These are phyloP conservation scores for Macrosteles quadrilineatus DNA, from an alignment of 1,140 invertebrate species.

Conservation along the genomic window DNA sequence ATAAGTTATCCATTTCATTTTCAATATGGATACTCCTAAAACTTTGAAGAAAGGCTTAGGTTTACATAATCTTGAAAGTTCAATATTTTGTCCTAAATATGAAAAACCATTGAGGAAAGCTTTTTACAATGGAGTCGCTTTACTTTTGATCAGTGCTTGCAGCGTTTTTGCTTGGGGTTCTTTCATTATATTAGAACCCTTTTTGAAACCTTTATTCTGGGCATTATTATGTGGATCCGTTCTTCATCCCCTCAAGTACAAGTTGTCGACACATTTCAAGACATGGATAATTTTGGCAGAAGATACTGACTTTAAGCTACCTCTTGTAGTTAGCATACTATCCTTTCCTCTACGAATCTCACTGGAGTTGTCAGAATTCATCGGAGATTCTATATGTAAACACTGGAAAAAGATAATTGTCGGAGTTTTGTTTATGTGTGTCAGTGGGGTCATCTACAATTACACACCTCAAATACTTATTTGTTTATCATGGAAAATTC, in stretches of 20 bases:
- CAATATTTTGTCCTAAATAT: constrained; percentile 10
- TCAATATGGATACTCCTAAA: background rate
- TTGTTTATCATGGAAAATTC: constrained; percentile 14
- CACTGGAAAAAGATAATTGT: constrained; percentile 60
- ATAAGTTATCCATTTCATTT: no score
- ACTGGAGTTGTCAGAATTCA: constrained; percentile 67
- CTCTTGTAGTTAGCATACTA: constrained; percentile 49
- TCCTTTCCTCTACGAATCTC: constrained; percentile 68
- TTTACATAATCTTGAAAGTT: background rate
- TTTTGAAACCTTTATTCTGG: constrained; percentile 91
- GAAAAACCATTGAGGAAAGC: constrained; percentile 34
- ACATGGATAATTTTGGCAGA: constrained; percentile 64
- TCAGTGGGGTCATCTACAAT: constrained; percentile 49
- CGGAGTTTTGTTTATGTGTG: constrained; percentile 42
- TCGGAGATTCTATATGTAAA: constrained; percentile 64
- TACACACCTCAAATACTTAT: constrained; percentile 57
- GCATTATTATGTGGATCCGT: constrained; percentile 89
- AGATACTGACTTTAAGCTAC: constrained; percentile 67
- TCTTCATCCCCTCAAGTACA: constrained; percentile 84
- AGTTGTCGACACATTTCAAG: constrained; percentile 65
- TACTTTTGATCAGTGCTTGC: constrained; percentile 30
- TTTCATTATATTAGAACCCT: constrained; percentile 85
- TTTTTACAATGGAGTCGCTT: constrained; percentile 35
- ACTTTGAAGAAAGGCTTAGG: no score
- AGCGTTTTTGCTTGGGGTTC: constrained; percentile 69